phyloP scores from a whole-genome alignment of 2,888 invertebrate species.

The Hedya salicella region DNA sequence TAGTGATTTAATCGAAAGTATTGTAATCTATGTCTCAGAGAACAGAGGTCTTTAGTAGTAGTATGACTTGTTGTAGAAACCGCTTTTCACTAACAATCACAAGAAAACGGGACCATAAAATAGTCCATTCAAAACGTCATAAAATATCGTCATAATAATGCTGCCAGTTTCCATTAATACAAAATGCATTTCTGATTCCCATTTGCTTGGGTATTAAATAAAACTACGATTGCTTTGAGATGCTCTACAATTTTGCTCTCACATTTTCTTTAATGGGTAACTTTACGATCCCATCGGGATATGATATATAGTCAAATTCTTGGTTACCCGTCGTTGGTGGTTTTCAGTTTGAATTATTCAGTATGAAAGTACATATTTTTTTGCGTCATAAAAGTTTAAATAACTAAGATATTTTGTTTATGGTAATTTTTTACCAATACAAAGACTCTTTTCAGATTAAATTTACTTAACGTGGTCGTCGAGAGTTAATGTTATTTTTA shows the following conservation, averaged over 20 bases:
- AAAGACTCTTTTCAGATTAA: too few relatives aligned
- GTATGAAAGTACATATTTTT: too few relatives aligned
- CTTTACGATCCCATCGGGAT: neutral
- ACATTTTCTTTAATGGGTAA: neutral
- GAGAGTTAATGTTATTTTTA: too few relatives aligned
- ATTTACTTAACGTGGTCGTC: too few relatives aligned
- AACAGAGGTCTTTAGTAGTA: too few relatives aligned
- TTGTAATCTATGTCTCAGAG: too few relatives aligned
- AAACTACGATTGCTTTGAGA: neutral
- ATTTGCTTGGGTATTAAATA: neutral
- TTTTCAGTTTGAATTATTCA: too few relatives aligned
- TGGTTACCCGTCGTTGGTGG: neutral
- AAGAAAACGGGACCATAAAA: neutral
- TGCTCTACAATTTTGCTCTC: neutral
- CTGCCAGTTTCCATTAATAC: neutral
- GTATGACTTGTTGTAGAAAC: too few relatives aligned
- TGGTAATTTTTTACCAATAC: too few relatives aligned
- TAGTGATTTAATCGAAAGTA: neutral
- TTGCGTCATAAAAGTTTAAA: too few relatives aligned
- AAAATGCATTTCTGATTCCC: neutral
- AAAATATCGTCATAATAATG: neutral
- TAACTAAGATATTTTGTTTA: too few relatives aligned
- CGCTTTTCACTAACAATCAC: neutral
- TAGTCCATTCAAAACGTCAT: neutral
- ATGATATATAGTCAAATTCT: neutral